Evolutionary conservation across 1,140 invertebrate genomes (phyloP).

Genomic region (Saccostrea cuccullata): DNA sequence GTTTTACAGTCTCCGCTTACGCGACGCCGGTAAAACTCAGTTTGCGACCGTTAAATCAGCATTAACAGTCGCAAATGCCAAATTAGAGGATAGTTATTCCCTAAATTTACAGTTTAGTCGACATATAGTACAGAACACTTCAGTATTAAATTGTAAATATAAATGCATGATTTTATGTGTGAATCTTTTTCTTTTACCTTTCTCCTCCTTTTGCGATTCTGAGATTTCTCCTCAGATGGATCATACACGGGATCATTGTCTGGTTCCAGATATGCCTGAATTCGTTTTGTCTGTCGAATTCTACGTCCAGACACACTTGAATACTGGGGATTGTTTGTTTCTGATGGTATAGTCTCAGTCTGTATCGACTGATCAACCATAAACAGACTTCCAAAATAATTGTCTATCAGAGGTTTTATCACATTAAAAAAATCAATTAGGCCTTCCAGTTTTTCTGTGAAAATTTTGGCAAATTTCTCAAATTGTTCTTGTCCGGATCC

Average conservation of each 20-base stretch:
- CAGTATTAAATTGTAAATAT: too few relatives aligned
- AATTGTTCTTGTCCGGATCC: neutral
- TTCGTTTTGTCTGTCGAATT: constrained; percentile 2
- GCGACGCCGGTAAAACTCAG: too few relatives aligned
- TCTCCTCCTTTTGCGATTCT: neutral
- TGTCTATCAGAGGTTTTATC: constrained; percentile 5
- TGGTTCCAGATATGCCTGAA: neutral
- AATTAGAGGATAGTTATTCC: too few relatives aligned
- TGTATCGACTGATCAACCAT: constrained; percentile 5
- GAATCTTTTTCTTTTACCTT: too few relatives aligned
- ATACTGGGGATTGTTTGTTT: neutral
- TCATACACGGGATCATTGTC: neutral
- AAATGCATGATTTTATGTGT: too few relatives aligned
- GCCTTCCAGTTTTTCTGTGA: constrained; percentile 17
- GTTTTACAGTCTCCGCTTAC: too few relatives aligned
- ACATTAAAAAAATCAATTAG: neutral
- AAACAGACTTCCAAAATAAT: neutral
- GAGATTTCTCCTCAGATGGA: neutral
- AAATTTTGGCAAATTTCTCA: constrained; percentile 4
- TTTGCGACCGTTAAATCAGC: too few relatives aligned
- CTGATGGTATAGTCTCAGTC: neutral
- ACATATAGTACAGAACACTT: too few relatives aligned
- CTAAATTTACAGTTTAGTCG: too few relatives aligned
- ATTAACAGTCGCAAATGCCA: too few relatives aligned
- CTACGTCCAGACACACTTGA: constrained; percentile 15